A percentile compares a stretch with the other conserved stretches of the same genome.
These are phyloP conservation scores for Microcaecilia unicolor DNA, from an alignment of 2,797 vertebrate species.

Conservation along the genomic window DNA sequence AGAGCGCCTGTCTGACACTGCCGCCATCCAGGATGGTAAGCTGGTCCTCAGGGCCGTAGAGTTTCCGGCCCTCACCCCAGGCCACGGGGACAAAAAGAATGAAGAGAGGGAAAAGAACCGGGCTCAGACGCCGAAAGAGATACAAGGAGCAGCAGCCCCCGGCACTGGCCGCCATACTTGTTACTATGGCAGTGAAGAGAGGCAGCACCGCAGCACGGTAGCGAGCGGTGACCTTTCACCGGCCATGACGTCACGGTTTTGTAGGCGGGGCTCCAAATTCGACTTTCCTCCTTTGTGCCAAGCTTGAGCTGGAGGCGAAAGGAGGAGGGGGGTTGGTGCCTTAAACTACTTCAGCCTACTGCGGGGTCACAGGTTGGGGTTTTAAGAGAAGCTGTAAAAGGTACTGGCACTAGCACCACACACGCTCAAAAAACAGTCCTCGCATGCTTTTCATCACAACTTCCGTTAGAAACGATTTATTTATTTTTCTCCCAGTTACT, in stretches of 20 bases:
- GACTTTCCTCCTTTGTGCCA: too few relatives aligned
- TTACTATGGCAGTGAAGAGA: conserved; percentile 15
- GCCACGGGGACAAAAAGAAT: neutral
- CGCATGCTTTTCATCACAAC: too few relatives aligned
- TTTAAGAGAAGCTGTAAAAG: too few relatives aligned
- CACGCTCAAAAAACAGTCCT: too few relatives aligned
- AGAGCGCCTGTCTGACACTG: conserved; percentile 51
- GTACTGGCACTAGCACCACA: too few relatives aligned
- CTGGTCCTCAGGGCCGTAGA: conserved; percentile 69
- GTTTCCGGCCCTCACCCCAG: conserved; percentile 9
- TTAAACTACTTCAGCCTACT: too few relatives aligned
- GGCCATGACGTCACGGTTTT: conserved; percentile 13
- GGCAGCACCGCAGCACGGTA: too few relatives aligned
- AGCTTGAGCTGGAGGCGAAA: too few relatives aligned
- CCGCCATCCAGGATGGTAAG: conserved; percentile 66
- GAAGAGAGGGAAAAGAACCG: neutral
- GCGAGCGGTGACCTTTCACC: conserved; percentile 23
- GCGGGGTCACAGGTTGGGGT: too few relatives aligned
- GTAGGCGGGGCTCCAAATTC: neutral
- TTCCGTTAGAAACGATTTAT: too few relatives aligned
- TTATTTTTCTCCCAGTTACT: too few relatives aligned
- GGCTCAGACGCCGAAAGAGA: conserved; percentile 13
- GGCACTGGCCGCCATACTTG: neutral
- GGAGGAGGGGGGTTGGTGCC: too few relatives aligned
- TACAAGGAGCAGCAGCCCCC: neutral